phyloP scores from a whole-genome alignment of 2,797 vertebrate genomes.

The Myotis myotis region DNA sequence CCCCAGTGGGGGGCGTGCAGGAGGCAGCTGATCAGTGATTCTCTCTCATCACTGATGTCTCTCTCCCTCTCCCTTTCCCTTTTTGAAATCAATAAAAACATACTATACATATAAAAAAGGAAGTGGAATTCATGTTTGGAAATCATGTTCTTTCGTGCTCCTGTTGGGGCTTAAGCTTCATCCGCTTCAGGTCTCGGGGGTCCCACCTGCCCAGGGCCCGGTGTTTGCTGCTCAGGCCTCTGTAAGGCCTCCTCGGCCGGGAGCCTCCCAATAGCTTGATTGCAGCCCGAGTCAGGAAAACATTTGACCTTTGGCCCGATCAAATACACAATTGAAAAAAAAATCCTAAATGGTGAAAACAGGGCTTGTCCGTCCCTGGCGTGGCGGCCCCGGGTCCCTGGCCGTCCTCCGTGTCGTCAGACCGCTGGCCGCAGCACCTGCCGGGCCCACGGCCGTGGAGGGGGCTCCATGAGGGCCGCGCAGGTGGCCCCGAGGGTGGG shows the following conservation, averaged over 20 bases:
- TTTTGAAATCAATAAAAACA: no score
- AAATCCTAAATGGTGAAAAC: background rate
- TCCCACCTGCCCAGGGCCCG: accelerated
- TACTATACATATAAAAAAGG: no score
- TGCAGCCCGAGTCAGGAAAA: background rate
- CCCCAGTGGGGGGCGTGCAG: no score
- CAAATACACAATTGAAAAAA: background rate
- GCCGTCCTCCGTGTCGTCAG: accelerated
- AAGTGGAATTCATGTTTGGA: background rate
- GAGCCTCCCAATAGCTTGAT: background rate
- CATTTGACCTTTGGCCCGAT: background rate
- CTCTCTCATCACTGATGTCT: no score
- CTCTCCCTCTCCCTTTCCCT: no score
- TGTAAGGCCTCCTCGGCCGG: background rate
- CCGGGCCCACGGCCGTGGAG: no score
- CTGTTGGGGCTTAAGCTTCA: background rate
- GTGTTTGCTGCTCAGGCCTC: accelerated
- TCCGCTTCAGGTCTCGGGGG: background rate
- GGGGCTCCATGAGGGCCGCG: background rate
- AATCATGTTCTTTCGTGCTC: background rate
- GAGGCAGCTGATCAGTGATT: no score
- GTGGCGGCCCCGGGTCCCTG: background rate
- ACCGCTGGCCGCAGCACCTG: background rate
- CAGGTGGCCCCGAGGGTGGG: background rate
- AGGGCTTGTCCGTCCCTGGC: background rate